Evolutionary conservation across 2,797 vertebrate genomes (phyloP), one percentile per base, ranked within the genome.

Genomic region (Scomberomorus guttatus): DNA sequence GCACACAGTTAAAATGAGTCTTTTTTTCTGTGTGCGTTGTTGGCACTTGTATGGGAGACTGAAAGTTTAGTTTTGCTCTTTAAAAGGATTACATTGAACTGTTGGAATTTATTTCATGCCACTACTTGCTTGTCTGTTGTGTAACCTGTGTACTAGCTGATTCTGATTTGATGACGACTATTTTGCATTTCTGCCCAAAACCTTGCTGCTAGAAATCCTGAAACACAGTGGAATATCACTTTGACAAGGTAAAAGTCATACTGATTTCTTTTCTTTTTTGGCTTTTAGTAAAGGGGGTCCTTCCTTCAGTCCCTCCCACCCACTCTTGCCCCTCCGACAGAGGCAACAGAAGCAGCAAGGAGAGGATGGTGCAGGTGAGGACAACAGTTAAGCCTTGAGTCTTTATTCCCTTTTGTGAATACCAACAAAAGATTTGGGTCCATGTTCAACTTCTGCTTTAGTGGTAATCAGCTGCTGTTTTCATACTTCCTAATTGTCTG

Each of bases 241-340:
- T 22, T 42, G 22, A 37, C 20, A 27, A 4, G 4, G 13, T 42
- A 34, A 22, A 27, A 34, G 11, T 42, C 24, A 7, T 25, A 29
- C 20, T 69, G 5, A 37, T 66, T 68, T 50, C 7, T 24, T 2
- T 37, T 13, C 22, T 46, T 57, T 58, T 68, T 63, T 75, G 20
- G 22, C 77, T 83, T 93, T 80, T 79, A 96, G 94, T 83, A 98
- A 97, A 94, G 97, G 96, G 76, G 94, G 95, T 77, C 95, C 97
- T 9, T 92, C 96, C 67, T 97, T 98, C 77, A 97, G 97, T 80
- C 96, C 97, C 1, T 95, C 97, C 15, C 97, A 99, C 75, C 97
- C 98, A 2, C 94, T 99, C 17, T 91, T 99, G 75, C 98, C 98
- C 2, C 91, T 99, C 85, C 95, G 98, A 87, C 98, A 99, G 93